Base-by-base conservation (phyloP, 2,797 vertebrate genomes). In the Acrossocheilus wenchowensis region DNA sequence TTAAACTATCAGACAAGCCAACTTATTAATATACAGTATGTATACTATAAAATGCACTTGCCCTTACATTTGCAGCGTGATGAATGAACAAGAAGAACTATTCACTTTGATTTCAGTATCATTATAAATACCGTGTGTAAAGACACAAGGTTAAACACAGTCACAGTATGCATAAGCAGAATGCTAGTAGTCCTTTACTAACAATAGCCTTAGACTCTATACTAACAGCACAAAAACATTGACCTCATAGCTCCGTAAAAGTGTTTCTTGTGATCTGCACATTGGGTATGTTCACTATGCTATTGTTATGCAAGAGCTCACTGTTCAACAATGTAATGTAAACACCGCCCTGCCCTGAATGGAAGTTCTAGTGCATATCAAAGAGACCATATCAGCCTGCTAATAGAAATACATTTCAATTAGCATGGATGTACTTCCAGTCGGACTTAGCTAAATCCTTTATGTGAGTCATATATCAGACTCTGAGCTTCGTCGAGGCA, bases 401-500 rank as follows among this genome's bases (percentile, higher is more conserved):
- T 81, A 85, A 82, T 66, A 83, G 79, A 81, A 89, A 82, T 85
- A 78, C 41, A 43, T 87, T 87, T 87, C 82, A 90, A 87, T 89
- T 90, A 87, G 75, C 77, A 78, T 82, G 75, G 80, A 80, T 73
- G 84, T 72, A 82, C 71, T 86, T 89, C 86, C 69, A 80, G 52
- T 83, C 19, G 14, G 78, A 75, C 81, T 79, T 75, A 36, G 66
- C 86, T 83, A 79, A 91, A 89, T 88, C 88, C 85, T 89, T 89
- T 77, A 83, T 90, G 77, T 86, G 85, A 91, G 86, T 90, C 85
- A 90, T 87, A 79, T 85, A 85, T 84, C 84, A 77, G 81, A 60
- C 75, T 48, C 78, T 14, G 82, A 83, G 66, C 88, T 87, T 89
- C 87, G 86, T 84, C 74, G 30, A 84, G 50, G 62, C 78, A 85